Percentiles rank a stretch among this genome's conserved stretches.
Conservation (phyloP, 2,113 vertebrate species). For the western clawed frog (Xenopus tropicalis) region DNA sequence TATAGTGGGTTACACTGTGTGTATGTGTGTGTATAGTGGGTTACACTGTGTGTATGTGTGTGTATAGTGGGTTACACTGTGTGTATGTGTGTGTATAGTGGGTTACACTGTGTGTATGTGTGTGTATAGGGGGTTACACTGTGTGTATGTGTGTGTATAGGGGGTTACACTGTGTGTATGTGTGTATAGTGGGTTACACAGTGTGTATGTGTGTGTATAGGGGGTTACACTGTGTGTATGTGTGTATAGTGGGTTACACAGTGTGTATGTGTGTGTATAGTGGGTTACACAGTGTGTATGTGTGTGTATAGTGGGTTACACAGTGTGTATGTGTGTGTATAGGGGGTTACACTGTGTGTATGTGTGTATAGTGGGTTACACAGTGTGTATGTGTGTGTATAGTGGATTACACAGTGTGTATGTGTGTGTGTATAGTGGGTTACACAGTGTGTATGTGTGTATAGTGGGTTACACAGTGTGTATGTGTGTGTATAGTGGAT, state of each 20-base stretch:
- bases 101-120: too few relatives aligned
- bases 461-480: too few relatives aligned
- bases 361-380: not conserved
- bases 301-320: not conserved
- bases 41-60: not conserved
- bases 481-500: not conserved
- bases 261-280: too few relatives aligned
- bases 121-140: too few relatives aligned
- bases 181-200: not conserved
- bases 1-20: too few relatives aligned
- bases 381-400: too few relatives aligned
- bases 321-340: not conserved
- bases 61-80: not conserved
- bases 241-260: too few relatives aligned
- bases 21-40: not conserved
- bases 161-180: not conserved
- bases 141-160: too few relatives aligned
- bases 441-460: not conserved
- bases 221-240: too few relatives aligned
- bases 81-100: not conserved
- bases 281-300: slow-evolving; percentile 2
- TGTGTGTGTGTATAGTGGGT: not conserved
- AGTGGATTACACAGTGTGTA: too few relatives aligned
- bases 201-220: not conserved
- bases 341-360: too few relatives aligned